A percentile compares a stretch with the other conserved stretches of the same genome.
phyloP scores from a whole-genome alignment of 2,888 invertebrate species.

The Agrochola circellaris region DNA sequence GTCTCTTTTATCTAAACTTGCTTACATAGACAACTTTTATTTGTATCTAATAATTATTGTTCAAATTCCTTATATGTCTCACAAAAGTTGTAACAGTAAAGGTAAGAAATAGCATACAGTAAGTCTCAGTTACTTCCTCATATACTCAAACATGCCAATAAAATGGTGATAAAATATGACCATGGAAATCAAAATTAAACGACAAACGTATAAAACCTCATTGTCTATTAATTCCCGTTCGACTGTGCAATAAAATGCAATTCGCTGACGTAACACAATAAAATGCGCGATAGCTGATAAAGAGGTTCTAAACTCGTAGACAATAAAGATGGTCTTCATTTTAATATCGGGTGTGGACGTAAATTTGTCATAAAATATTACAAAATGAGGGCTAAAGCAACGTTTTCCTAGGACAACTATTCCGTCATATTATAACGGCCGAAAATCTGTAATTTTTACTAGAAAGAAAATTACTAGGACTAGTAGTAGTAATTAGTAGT shows the following conservation, averaged over 20 bases:
- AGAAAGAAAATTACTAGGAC: no score
- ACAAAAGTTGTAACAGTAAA: neutral
- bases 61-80: neutral
- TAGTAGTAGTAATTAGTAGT: no score
- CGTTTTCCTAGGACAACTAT: neutral
- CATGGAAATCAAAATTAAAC: conserved; percentile 17
- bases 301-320: conserved; percentile 49
- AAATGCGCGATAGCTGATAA: conserved; percentile 44
- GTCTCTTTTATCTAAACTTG: no score
- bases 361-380: conserved; percentile 42
- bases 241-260: conserved; percentile 59
- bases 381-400: conserved; percentile 4
- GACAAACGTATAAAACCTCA: conserved; percentile 35
- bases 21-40: neutral
- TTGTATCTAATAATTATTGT: no score
- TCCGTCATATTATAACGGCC: no score
- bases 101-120: neutral
- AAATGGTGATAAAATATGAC: neutral
- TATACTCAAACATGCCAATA: neutral
- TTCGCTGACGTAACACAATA: conserved; percentile 63
- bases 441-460: neutral
- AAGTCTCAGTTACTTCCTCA: neutral
- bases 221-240: conserved; percentile 32
- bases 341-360: conserved; percentile 46
- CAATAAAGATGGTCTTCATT: conserved; percentile 51